A percentile compares a stretch with the other conserved stretches of the same genome.
Evolutionary conservation across 2,888 invertebrate species (phyloP).

Genomic region (Fragum fragum): DNA sequence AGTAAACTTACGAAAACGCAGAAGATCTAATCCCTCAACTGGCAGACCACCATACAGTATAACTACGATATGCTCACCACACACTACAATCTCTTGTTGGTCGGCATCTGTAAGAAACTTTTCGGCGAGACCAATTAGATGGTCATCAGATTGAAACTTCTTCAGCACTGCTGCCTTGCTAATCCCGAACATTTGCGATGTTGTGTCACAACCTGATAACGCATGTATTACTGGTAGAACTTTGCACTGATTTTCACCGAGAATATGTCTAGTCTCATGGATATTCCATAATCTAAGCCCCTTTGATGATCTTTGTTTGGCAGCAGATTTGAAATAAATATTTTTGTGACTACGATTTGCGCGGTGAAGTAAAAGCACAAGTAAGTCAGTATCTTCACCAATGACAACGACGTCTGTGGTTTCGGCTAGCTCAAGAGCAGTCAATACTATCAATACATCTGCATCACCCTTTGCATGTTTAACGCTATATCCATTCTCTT

Average conservation of each 20-base stretch:
- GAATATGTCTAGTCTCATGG: background rate
- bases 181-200: constrained; percentile 2
- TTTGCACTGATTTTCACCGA: constrained; percentile 34
- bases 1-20: constrained; percentile 32
- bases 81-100: no score
- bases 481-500: constrained; percentile 28
- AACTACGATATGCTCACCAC: no score
- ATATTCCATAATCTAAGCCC: no score
- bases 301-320: background rate
- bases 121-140: no score
- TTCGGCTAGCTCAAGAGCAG: constrained; percentile 51
- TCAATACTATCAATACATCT: constrained; percentile 67
- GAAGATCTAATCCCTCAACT: background rate
- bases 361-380: constrained; percentile 66
- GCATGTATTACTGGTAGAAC: constrained; percentile 13
- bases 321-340: background rate
- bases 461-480: constrained; percentile 66
- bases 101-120: no score
- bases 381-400: constrained; percentile 75
- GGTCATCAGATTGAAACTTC: background rate
- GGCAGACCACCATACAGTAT: background rate
- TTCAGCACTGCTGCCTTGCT: constrained; percentile 43
- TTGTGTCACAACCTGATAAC: constrained; percentile 24
- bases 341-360: background rate
- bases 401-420: constrained; percentile 47